Conservation (phyloP, 2,888 invertebrate genomes). For the Trachelus iudaicus region DNA sequence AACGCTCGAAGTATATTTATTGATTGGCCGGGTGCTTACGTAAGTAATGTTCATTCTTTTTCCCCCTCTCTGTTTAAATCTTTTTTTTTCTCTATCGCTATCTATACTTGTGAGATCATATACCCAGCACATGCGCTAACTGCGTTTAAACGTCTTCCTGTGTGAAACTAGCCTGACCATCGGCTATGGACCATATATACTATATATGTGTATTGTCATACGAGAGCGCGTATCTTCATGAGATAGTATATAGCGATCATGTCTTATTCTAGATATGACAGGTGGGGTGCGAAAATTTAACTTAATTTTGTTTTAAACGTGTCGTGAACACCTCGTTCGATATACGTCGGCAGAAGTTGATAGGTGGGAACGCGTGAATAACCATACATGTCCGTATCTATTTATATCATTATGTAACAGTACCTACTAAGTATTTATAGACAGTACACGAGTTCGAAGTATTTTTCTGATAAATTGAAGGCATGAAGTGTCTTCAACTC, state of each 20-base stretch:
- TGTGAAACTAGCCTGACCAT: too few relatives aligned
- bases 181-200: too few relatives aligned
- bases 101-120: background rate
- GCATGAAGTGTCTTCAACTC: too few relatives aligned
- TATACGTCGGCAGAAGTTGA: background rate
- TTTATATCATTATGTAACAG: background rate
- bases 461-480: too few relatives aligned
- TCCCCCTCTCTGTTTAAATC: slow-evolving; percentile 10
- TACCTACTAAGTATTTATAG: too few relatives aligned
- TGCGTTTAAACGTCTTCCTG: too few relatives aligned
- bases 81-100: slow-evolving; percentile 6
- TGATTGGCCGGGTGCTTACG: background rate
- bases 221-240: slow-evolving; percentile 29
- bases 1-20: too few relatives aligned
- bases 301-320: slow-evolving; percentile 40
- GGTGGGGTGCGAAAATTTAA: slow-evolving; percentile 43
- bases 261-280: slow-evolving; percentile 48
- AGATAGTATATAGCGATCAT: slow-evolving; percentile 47
- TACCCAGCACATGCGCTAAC: background rate
- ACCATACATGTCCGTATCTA: background rate
- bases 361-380: too few relatives aligned
- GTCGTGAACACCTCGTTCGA: background rate
- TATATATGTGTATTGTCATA: background rate
- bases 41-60: slow-evolving; percentile 19
- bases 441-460: too few relatives aligned